Evolutionary conservation across 2,113 vertebrate genomes (phyloP), one percentile per base, ranked within the genome.

Genomic region (Pitta sordida): DNA sequence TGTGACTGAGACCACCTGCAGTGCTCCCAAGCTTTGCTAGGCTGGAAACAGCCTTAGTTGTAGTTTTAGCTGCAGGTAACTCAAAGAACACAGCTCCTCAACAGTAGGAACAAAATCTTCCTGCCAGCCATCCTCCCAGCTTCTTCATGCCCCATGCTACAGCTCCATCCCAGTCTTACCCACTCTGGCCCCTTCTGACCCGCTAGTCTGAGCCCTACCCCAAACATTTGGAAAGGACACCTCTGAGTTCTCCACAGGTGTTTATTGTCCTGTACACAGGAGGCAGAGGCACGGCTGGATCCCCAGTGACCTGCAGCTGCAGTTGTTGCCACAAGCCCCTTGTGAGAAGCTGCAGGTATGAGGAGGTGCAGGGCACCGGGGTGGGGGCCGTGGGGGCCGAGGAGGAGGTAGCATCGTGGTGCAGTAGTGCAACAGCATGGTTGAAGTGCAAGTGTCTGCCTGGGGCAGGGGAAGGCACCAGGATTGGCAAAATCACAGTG

Each of bases 331-430:
- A 15, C 48, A 63, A 19, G 37, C 76, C 11, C 59, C 34, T 5
- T 13, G 49, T 68, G 53, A 67, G 70, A 53, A 65, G 85, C 44
- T 56, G 60, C 24, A 81, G 83, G 83, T 92, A 83, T 37, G 1
- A 79, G 70, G 34, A 73, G 55, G n/a, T 49, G 49, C 5, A 7
- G 64, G 41, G 44, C 41, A 21, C 44, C 2, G 0, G 36, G 39
- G 5, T 7, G 21, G 36, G 71, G 67, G 78, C 27, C 2, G 2
- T 27, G 21, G 30, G 76, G 79, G 44, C 29, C 0, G 0, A 10
- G 73, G 46, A 86, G 84, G 94, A 95, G 94, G 96, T 93, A 94
- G 96, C 64, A 44, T 94, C 9, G 0, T 69, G 69, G 49, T 90
- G 73, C 89, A 78, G 77, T 78, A 81, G 90, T 91, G 91, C 90